phyloP scores from a whole-genome alignment of 2,113 vertebrate genomes.

The Acanthochromis polyacanthus region DNA sequence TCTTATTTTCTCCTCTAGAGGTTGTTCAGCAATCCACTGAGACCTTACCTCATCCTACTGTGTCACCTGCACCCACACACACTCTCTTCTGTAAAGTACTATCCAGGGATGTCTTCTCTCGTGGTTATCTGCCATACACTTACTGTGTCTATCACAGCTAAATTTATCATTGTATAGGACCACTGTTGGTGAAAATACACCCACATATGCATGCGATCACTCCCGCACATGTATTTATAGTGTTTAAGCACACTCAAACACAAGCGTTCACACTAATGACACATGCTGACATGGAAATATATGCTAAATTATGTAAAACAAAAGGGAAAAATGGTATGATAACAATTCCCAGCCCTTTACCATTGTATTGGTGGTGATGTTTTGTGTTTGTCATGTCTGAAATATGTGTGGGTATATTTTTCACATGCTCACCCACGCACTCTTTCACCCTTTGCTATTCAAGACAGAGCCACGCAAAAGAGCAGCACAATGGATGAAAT shows the following conservation, averaged over 20 bases:
- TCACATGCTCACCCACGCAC: constrained; percentile 27
- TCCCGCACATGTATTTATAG: constrained; percentile 1
- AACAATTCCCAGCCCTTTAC: neutral
- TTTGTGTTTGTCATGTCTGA: constrained; percentile 24
- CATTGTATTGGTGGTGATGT: neutral
- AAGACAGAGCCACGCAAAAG: constrained; percentile 35
- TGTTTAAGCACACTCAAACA: neutral
- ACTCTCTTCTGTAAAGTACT: constrained; percentile 43
- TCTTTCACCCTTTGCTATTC: constrained; percentile 25
- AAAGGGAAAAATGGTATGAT: constrained; percentile 1
- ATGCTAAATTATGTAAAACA: constrained; percentile 27
- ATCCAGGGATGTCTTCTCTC: constrained; percentile 44
- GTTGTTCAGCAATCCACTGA: constrained; percentile 69
- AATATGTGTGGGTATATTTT: constrained; percentile 34
- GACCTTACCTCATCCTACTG: constrained; percentile 58
- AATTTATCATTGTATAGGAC: constrained; percentile 46
- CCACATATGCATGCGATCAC: constrained; percentile 18
- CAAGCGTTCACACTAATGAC: neutral
- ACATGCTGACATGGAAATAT: constrained; percentile 10
- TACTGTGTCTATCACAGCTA: constrained; percentile 34
- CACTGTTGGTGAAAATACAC: constrained; percentile 37
- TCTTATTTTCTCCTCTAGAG: constrained; percentile 75
- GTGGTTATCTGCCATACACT: constrained; percentile 35
- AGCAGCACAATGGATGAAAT: constrained; percentile 43
- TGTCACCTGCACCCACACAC: constrained; percentile 64